A percentile compares a stretch with the other conserved stretches of the same genome.
Evolutionary conservation across 1,140 invertebrate species (phyloP).

Genomic region (Musca vetustissima): DNA sequence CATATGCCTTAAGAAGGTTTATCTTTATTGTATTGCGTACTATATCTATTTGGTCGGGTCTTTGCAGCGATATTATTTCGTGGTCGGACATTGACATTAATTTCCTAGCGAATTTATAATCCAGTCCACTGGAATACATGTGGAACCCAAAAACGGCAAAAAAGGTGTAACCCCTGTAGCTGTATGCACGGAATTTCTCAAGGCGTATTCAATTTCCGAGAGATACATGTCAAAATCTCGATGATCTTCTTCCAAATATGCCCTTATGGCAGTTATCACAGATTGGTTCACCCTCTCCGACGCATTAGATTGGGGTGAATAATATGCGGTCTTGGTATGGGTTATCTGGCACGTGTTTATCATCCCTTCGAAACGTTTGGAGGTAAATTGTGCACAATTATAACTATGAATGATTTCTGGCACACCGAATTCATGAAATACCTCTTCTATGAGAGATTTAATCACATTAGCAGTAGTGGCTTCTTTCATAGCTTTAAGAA

Average conservation of each 20-base stretch:
- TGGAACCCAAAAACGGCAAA: too few relatives aligned
- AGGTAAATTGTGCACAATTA: slow-evolving; percentile 7
- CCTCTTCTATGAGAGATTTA: not conserved
- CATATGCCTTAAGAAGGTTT: too few relatives aligned
- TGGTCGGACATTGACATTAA: too few relatives aligned
- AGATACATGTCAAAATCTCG: not conserved
- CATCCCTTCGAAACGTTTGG: not conserved
- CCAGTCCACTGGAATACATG: too few relatives aligned
- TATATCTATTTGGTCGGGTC: too few relatives aligned
- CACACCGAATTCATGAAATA: not conserved
- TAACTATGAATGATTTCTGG: not conserved
- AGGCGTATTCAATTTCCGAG: too few relatives aligned
- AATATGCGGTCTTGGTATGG: not conserved
- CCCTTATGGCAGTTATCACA: slow-evolving; percentile 3
- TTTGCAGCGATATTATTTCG: too few relatives aligned
- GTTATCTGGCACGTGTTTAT: not conserved
- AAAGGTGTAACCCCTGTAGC: too few relatives aligned
- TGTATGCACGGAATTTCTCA: too few relatives aligned
- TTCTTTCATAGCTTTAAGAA: not conserved
- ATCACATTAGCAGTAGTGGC: not conserved
- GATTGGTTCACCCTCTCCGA: slow-evolving; percentile 23
- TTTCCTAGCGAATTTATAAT: too few relatives aligned
- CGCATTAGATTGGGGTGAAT: slow-evolving; percentile 24
- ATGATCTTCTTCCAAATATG: too few relatives aligned
- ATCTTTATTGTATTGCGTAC: too few relatives aligned